These are phyloP conservation scores for Limenitis camilla DNA, from an alignment of 2,888 invertebrate species.

Conservation along the genomic window DNA sequence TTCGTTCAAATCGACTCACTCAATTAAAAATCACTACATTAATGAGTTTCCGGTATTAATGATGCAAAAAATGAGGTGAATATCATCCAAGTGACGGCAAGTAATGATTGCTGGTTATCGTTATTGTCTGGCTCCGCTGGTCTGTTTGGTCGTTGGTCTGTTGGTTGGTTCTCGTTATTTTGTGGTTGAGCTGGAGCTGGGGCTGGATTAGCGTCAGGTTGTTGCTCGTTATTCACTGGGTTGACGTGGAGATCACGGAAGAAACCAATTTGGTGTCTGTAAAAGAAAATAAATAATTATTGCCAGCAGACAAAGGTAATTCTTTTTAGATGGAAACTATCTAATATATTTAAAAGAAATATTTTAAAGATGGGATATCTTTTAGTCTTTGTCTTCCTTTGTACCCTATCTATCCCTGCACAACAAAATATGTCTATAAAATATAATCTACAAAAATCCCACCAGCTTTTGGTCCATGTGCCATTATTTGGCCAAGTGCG, in stretches of 20 bases:
- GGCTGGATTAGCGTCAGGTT: neutral
- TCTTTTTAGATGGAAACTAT: no score
- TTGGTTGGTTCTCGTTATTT: constrained; percentile 19
- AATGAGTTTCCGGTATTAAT: constrained; percentile 90
- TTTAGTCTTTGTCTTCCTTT: no score
- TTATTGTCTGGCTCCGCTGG: constrained; percentile 18
- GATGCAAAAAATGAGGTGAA: constrained; percentile 95
- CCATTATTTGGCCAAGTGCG: no score
- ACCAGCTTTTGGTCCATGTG: no score
- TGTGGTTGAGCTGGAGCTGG: neutral
- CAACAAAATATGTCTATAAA: no score
- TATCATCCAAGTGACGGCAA: constrained; percentile 90
- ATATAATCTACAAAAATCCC: no score
- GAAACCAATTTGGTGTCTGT: constrained; percentile 84
- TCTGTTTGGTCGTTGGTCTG: constrained; percentile 35
- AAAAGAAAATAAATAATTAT: constrained; percentile 26
- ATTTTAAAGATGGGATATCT: no score
- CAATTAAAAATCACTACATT: constrained; percentile 2
- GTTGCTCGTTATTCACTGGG: constrained; percentile 30
- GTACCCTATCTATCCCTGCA: no score
- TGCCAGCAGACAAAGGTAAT: no score
- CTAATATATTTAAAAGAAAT: no score
- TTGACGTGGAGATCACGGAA: constrained; percentile 76
- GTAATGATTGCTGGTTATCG: constrained; percentile 58
- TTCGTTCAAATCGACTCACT: neutral